Conservation (phyloP, 2,888 invertebrate species). For the Incurvaria masculella region DNA sequence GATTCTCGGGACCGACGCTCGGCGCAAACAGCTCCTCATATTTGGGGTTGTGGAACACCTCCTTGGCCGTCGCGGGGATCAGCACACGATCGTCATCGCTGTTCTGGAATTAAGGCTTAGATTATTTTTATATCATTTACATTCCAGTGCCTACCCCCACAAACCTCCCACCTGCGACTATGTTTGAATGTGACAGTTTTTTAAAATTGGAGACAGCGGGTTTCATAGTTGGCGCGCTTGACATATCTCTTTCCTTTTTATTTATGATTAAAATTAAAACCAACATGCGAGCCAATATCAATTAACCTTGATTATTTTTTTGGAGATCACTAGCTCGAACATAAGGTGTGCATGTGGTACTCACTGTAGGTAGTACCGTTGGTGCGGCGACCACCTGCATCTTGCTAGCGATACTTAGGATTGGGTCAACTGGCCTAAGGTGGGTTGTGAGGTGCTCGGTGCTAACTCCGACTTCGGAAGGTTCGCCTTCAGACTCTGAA, state of each 20-base stretch:
- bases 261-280: constrained; percentile 14
- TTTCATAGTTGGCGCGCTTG: no score
- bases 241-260: no score
- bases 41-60: constrained; percentile 87
- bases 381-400: constrained; percentile 80
- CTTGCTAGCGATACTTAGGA: constrained; percentile 59
- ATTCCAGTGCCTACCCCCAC: no score
- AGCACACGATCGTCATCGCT: constrained; percentile 67
- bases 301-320: no score
- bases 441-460: constrained; percentile 44
- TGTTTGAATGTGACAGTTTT: not conserved
- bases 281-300: constrained; percentile 4
- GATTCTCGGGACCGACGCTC: constrained; percentile 88
- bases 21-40: constrained; percentile 95
- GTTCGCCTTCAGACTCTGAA: constrained; percentile 65
- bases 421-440: constrained; percentile 54
- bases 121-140: no score
- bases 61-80: constrained; percentile 76
- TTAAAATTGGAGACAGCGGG: no score
- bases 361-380: constrained; percentile 75
- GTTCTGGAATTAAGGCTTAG: constrained; percentile 59
- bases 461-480: constrained; percentile 33
- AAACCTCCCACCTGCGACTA: not conserved
- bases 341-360: constrained; percentile 20
- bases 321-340: no score